phyloP scores from a whole-genome alignment of 2,888 invertebrate genomes.

The Agrochola litura region DNA sequence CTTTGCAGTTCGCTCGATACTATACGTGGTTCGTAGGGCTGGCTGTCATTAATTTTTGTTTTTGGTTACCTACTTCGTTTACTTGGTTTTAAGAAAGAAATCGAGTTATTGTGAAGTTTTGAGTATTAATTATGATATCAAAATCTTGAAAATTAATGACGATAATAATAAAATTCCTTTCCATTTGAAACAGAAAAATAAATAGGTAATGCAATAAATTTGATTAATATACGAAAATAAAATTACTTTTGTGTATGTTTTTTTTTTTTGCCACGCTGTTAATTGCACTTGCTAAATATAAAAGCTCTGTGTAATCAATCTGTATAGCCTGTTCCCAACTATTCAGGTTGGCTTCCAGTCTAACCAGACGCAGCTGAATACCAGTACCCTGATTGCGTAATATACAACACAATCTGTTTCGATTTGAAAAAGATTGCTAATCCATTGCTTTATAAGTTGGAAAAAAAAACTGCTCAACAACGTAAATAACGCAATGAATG shows the following conservation, averaged over 20 bases:
- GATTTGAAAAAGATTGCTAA: no score
- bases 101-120: no score
- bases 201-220: not conserved
- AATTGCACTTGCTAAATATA: not conserved
- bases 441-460: no score
- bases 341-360: not conserved
- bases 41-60: constrained; percentile 46
- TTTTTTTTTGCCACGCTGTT: not conserved
- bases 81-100: not conserved
- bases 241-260: not conserved
- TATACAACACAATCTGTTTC: no score
- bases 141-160: not conserved
- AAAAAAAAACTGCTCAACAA: no score
- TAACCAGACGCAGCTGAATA: not conserved
- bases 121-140: not conserved
- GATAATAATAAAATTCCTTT: not conserved
- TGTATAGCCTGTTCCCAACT: no score
- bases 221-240: not conserved
- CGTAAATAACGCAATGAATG: no score
- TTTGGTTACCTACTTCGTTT: not conserved
- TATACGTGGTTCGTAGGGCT: constrained; percentile 74
- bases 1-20: constrained; percentile 76
- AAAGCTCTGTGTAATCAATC: not conserved
- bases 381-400: no score
- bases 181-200: not conserved